A percentile compares a stretch with the other conserved stretches of the same genome.
Conservation (phyloP, 2,797 vertebrate genomes). For the Sebastes melanostomus region DNA sequence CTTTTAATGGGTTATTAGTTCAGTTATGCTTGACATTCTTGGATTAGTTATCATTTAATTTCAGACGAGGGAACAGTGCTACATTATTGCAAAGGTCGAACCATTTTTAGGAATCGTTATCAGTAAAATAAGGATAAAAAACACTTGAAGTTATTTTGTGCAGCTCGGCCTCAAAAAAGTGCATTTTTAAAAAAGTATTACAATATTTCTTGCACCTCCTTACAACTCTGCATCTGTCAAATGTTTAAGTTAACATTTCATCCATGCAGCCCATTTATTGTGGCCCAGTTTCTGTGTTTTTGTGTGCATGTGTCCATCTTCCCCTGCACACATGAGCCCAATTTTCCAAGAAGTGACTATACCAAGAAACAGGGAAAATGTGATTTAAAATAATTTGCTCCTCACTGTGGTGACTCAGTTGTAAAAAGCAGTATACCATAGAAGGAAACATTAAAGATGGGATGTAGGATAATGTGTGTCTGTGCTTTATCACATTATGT, state of each 20-base stretch:
- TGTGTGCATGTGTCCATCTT: neutral
- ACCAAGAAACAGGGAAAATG: slow-evolving; percentile 8
- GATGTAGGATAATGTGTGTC: neutral
- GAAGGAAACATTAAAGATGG: neutral
- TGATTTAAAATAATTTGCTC: slow-evolving; percentile 10
- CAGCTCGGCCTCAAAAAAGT: neutral
- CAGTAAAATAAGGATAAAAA: neutral
- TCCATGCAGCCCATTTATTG: neutral
- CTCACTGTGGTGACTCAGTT: neutral
- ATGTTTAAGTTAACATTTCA: neutral
- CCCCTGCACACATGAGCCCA: slow-evolving; percentile 18
- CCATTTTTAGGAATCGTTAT: neutral
- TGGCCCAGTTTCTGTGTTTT: neutral
- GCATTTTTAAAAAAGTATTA: neutral
- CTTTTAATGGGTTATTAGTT: neutral
- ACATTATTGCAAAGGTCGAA: neutral
- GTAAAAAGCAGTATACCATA: neutral
- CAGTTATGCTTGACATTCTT: neutral
- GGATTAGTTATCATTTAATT: neutral
- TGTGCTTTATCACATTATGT: neutral
- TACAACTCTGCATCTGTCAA: neutral
- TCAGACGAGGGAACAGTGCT: neutral
- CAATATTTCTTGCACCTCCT: neutral
- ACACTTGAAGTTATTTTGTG: neutral
- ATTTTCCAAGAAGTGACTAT: slow-evolving; percentile 30